phyloP scores from a whole-genome alignment of 2,888 invertebrate genomes.

The Meiosimyza decipiens region DNA sequence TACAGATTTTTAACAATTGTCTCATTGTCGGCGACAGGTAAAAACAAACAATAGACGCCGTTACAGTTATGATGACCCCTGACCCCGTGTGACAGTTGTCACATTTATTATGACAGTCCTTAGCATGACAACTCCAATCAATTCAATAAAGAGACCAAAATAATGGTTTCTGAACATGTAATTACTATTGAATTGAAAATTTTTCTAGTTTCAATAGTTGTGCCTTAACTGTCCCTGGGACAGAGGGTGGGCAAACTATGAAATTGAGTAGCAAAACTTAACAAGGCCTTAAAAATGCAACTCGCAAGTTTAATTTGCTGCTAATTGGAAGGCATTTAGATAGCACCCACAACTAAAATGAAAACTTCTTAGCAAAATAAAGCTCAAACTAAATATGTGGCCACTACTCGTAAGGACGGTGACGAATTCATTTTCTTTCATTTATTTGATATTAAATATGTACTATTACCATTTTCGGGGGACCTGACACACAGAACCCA shows the following conservation, averaged over 20 bases:
- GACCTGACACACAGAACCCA: no score
- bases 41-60: conserved; percentile 45
- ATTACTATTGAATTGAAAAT: conserved; percentile 5
- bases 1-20: conserved; percentile 38
- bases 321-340: no score
- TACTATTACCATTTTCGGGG: no score
- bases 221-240: not conserved
- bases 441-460: no score
- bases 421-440: no score
- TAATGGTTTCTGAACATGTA: conserved; percentile 3
- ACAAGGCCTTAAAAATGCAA: no score
- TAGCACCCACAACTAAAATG: no score
- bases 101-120: conserved; percentile 25
- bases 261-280: no score
- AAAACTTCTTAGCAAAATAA: no score
- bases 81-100: conserved; percentile 20
- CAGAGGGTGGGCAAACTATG: not conserved
- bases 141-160: not conserved
- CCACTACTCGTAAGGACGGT: no score
- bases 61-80: not conserved
- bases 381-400: no score
- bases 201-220: not conserved
- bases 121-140: conserved; percentile 26
- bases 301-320: no score
- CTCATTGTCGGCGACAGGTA: conserved; percentile 47